Conservation (phyloP, 2,888 invertebrate genomes). For the Yponomeuta malinellus region DNA sequence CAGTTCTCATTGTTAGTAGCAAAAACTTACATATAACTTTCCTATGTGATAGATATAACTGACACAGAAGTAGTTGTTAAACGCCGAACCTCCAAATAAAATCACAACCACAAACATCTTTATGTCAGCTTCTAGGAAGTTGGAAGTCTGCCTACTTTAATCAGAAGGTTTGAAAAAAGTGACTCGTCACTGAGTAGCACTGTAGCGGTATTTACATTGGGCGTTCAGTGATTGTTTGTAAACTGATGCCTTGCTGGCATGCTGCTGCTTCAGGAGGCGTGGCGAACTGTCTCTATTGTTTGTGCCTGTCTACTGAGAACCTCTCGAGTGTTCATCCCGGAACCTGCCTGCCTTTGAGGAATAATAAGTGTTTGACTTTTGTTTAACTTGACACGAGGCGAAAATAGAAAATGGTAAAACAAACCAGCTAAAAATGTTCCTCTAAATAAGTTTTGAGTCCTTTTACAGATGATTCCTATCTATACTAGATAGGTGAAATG, state of each 20-base stretch:
- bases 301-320: constrained; percentile 9
- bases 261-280: constrained; percentile 1
- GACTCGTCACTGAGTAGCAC: constrained; percentile 12
- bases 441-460: too few relatives aligned
- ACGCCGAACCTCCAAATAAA: too few relatives aligned
- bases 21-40: too few relatives aligned
- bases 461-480: too few relatives aligned
- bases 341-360: not conserved
- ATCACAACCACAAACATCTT: not conserved
- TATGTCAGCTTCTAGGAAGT: not conserved
- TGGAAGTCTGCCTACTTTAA: not conserved
- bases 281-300: constrained; percentile 8
- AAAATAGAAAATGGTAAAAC: not conserved
- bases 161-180: not conserved
- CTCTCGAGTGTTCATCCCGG: not conserved
- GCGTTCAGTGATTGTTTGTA: constrained; percentile 4
- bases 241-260: constrained; percentile 1
- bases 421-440: not conserved
- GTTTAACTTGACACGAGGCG: not conserved
- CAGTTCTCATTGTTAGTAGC: too few relatives aligned
- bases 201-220: constrained; percentile 3
- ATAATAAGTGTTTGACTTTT: not conserved
- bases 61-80: too few relatives aligned
- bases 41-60: too few relatives aligned
- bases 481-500: too few relatives aligned